Percentiles rank a stretch among this genome's conserved stretches.
Conservation (phyloP, 2,888 invertebrate genomes). For the Drosophila pseudotalamancana region DNA sequence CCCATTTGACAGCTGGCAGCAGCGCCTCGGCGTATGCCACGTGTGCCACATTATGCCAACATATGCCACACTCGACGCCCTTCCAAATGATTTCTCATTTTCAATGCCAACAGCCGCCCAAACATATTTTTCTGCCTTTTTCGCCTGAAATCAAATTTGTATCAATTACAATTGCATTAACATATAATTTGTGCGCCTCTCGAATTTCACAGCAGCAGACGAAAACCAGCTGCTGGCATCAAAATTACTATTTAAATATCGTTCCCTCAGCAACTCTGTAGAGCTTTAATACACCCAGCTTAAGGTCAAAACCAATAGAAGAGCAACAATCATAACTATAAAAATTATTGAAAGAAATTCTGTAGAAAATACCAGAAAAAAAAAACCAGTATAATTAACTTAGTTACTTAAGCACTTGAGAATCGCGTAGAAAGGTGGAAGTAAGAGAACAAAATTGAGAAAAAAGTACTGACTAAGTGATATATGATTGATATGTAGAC, state of each 20-base stretch:
- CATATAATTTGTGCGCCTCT: conserved; percentile 72
- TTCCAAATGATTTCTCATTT: conserved; percentile 75
- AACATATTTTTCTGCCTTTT: conserved; percentile 57
- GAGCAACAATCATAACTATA: too few relatives aligned
- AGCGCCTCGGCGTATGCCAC: conserved; percentile 29
- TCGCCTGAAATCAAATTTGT: conserved; percentile 76
- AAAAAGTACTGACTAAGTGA: too few relatives aligned
- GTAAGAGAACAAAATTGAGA: background rate
- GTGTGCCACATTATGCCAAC: conserved; percentile 63
- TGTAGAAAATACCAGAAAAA: background rate
- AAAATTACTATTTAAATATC: conserved; percentile 55
- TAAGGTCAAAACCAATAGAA: background rate
- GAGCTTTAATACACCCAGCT: conserved; percentile 8
- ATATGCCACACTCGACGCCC: conserved; percentile 46
- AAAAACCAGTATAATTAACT: background rate
- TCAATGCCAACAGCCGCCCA: conserved; percentile 43
- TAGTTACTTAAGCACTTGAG: background rate
- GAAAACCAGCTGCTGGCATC: conserved; percentile 36
- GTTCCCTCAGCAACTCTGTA: conserved; percentile 11
- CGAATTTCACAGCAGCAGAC: conserved; percentile 42
- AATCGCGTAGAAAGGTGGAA: background rate
- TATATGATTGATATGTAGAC: too few relatives aligned
- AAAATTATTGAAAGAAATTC: too few relatives aligned
- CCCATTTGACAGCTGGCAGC: conserved; percentile 48
- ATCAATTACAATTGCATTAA: conserved; percentile 81